Evolutionary conservation across 2,888 invertebrate species (phyloP).

Genomic region (Endomychus coccineus): DNA sequence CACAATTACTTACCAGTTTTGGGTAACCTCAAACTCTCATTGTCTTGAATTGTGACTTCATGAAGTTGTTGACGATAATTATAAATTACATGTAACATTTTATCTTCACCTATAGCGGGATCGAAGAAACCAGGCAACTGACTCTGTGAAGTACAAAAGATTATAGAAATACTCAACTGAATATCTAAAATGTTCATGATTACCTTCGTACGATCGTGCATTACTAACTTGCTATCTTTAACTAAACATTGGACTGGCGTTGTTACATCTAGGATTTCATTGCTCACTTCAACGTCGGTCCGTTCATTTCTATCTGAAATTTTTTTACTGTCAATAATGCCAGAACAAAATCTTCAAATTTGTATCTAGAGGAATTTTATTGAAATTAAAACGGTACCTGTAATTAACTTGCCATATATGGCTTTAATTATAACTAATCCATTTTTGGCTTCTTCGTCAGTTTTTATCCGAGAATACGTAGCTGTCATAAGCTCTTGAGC

Average conservation of each 20-base stretch:
- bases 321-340: background rate
- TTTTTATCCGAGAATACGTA: constrained; percentile 74
- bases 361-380: background rate
- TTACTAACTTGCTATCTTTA: constrained; percentile 78
- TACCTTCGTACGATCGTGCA: constrained; percentile 84
- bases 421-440: constrained; percentile 85
- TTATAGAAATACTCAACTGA: constrained; percentile 11
- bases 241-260: constrained; percentile 90
- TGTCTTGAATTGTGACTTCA: constrained; percentile 71
- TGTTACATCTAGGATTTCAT: constrained; percentile 82
- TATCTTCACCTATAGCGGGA: constrained; percentile 88
- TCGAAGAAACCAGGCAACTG: constrained; percentile 96
- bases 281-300: constrained; percentile 27
- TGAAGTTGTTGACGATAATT: constrained; percentile 73
- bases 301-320: constrained; percentile 24
- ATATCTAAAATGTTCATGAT: background rate
- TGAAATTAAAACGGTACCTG: constrained; percentile 25
- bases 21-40: constrained; percentile 73
- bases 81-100: constrained; percentile 80
- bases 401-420: constrained; percentile 63
- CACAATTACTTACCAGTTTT: constrained; percentile 52
- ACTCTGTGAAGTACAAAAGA: constrained; percentile 55
- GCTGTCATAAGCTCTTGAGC: constrained; percentile 88
- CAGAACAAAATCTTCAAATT: background rate
- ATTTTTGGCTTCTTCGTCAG: constrained; percentile 71